phyloP scores from a whole-genome alignment of 2,888 invertebrate species.

The Drosophila falleni region DNA sequence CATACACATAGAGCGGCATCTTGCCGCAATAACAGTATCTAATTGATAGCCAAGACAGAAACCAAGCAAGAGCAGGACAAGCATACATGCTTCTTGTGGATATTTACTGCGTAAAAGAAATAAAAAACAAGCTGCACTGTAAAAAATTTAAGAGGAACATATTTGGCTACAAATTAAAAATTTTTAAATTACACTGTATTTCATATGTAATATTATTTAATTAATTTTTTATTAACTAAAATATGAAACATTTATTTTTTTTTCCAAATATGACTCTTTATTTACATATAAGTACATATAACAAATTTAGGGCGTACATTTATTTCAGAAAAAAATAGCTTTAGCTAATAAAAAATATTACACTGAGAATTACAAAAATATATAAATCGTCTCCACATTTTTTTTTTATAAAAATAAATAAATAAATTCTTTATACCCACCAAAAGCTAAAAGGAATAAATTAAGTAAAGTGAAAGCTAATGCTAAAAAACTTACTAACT shows the following conservation, averaged over 20 bases:
- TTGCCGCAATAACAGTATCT: not conserved
- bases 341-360: conserved; percentile 41
- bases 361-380: conserved; percentile 45
- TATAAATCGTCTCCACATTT: conserved; percentile 17
- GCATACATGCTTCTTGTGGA: not conserved
- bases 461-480: conserved; percentile 55
- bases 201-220: not conserved
- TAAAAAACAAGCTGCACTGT: conserved; percentile 22
- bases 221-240: not conserved
- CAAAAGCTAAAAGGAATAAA: conserved; percentile 48
- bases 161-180: not conserved
- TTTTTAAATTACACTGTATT: not conserved
- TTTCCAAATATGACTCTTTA: conserved; percentile 66
- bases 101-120: conserved; percentile 13
- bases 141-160: not conserved
- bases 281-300: conserved; percentile 69
- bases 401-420: conserved; percentile 4
- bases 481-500: conserved; percentile 60
- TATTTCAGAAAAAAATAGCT: conserved; percentile 39
- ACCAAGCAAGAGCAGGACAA: conserved; percentile 21
- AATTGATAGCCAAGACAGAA: conserved; percentile 16
- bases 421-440: conserved; percentile 22
- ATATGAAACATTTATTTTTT: not conserved
- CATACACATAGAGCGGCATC: not conserved
- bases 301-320: conserved; percentile 65